These are phyloP conservation scores for Mus pahari DNA, from an alignment of 2,113 vertebrate species.

Conservation along the genomic window DNA sequence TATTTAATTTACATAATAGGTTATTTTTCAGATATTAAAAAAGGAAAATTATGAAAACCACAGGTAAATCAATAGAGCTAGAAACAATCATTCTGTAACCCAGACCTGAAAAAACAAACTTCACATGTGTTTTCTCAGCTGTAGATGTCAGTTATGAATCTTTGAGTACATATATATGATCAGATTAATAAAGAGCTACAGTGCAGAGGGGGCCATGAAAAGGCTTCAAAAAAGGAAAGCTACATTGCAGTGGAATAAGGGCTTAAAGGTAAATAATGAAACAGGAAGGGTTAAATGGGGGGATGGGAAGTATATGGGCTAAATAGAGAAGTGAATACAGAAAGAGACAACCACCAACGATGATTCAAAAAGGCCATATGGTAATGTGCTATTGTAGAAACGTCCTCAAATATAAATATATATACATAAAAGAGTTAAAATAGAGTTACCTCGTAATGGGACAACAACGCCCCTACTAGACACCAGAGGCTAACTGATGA, in stretches of 20 bases:
- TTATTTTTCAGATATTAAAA: background rate
- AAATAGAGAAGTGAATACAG: background rate
- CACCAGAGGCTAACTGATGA: background rate
- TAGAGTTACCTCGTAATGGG: background rate
- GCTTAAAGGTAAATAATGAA: background rate
- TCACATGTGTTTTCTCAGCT: background rate
- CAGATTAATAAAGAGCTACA: background rate
- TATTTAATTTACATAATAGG: background rate
- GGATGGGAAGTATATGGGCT: background rate
- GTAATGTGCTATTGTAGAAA: background rate
- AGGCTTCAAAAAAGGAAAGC: background rate
- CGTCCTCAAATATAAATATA: background rate
- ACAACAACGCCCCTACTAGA: background rate
- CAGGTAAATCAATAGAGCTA: background rate
- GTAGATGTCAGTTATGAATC: background rate
- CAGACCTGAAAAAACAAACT: background rate
- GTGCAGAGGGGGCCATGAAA: background rate
- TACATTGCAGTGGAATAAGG: background rate
- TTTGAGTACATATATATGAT: background rate
- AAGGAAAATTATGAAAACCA: background rate
- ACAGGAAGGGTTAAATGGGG: background rate
- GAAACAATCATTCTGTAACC: background rate
- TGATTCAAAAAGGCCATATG: background rate
- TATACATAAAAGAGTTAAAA: background rate
- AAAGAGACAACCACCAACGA: background rate